Conservation (phyloP, 2,888 invertebrate genomes). For the Arctia plantaginis region DNA sequence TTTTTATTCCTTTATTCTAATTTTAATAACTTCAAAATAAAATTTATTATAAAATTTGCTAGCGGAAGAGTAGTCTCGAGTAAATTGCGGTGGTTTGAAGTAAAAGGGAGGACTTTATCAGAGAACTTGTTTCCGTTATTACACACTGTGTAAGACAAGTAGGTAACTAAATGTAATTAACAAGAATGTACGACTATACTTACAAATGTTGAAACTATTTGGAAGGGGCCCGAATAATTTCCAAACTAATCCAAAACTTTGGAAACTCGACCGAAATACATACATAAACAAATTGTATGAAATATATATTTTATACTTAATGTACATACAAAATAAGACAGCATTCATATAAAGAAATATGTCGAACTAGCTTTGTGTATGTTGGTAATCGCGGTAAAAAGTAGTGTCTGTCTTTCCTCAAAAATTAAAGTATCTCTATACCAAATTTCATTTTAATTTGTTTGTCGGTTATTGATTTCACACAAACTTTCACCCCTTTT, state of each 20-base stretch:
- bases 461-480: too few relatives aligned
- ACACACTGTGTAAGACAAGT: not conserved
- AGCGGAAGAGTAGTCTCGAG: not conserved
- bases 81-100: not conserved
- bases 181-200: not conserved
- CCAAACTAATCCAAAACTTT: slow-evolving; percentile 2
- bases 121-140: not conserved
- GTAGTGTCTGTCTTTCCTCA: too few relatives aligned
- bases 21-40: too few relatives aligned
- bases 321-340: too few relatives aligned
- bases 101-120: not conserved
- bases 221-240: not conserved
- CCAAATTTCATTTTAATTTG: too few relatives aligned
- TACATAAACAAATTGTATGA: not conserved
- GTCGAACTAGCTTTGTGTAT: too few relatives aligned
- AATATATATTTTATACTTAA: not conserved
- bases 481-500: too few relatives aligned
- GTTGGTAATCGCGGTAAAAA: too few relatives aligned
- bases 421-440: too few relatives aligned
- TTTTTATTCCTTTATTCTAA: too few relatives aligned
- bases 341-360: too few relatives aligned
- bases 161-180: not conserved
- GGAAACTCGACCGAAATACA: not conserved
- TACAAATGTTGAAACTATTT: not conserved
- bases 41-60: too few relatives aligned